Evolutionary conservation across 2,888 invertebrate species (phyloP), one percentile per base, ranked within the genome.

Genomic region (Dysmachus trigonus): DNA sequence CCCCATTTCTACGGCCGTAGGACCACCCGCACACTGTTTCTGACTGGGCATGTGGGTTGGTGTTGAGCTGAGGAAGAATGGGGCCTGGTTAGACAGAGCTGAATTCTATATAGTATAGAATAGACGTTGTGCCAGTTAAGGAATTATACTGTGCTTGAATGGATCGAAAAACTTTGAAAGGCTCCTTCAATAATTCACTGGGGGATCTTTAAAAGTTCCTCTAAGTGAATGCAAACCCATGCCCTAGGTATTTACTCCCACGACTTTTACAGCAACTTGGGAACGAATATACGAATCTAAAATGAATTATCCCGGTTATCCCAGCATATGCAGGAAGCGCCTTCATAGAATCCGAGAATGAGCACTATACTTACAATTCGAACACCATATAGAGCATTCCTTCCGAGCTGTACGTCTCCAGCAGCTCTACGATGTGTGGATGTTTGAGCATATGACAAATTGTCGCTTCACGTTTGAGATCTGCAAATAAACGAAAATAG

Each of bases 341-440:
- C 72, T 47, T n/a, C 47, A n/a, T 47, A 47, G 72, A 41, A 41
- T 41, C 1, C 15, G 10, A 22, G 13, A 31, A 82, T n/a, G 22
- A 85, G 3, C n/a, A n/a, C n/a, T n/a, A n/a, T 92, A 97, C 98
- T 97, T 94, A 99, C 98, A 97, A 98, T 95, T 99, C 99, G 93
- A 99, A 99, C 88, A 99, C 98, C 99, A 99, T 99, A 92, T 99
- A 99, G 30, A 99, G 95, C 97, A 98, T 98, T 90, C 98, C 98
- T 93, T 99, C 99, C 5, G 98, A 98, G 91, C 98, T 98, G 94
- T 99, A 99, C 0, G 99, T 99, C 93, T 99, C 99, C 89, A 99
- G 93, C 85, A 99, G 94, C 93, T 99, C 99, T 89, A 99, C 99
- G 89, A 99, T 99, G 93, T 99, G 99, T 4, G 98, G 98, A 93